Conservation (phyloP, 64 coral and sea anemone species). For the Platygyra sinensis region DNA sequence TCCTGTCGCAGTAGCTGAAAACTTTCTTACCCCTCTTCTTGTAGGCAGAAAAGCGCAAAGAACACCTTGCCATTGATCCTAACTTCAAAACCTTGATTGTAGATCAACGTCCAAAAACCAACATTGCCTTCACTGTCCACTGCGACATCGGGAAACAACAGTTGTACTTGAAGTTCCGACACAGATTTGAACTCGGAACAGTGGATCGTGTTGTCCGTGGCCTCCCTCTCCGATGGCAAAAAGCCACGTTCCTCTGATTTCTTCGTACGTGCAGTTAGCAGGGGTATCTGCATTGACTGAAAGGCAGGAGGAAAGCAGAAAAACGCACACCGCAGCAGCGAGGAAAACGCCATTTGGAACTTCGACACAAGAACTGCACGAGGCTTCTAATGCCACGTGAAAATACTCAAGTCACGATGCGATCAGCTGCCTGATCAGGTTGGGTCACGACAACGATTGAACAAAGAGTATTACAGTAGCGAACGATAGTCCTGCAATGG, state of each 20-base stretch:
- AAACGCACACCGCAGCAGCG: not conserved
- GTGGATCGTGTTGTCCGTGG: conserved; percentile 64
- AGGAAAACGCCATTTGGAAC: not conserved
- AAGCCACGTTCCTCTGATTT: conserved; percentile 67
- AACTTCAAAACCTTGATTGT: conserved; percentile 89
- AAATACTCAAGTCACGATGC: too few species aligned
- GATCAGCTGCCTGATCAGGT: too few species aligned
- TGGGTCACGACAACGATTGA: too few species aligned
- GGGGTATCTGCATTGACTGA: conserved; percentile 56
- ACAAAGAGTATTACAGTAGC: too few species aligned
- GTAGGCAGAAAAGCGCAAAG: conserved; percentile 77
- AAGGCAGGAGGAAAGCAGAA: not conserved
- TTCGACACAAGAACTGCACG: too few species aligned
- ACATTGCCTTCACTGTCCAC: conserved; percentile 45
- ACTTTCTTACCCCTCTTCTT: conserved; percentile 34
- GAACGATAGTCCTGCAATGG: too few species aligned
- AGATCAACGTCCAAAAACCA: conserved; percentile 89
- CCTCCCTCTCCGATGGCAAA: conserved; percentile 72
- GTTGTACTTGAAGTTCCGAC: conserved; percentile 37
- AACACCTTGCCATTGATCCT: conserved; percentile 61
- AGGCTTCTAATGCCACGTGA: too few species aligned
- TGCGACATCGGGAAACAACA: conserved; percentile 75
- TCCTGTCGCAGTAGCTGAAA: conserved; percentile 66
- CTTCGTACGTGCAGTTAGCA: conserved; percentile 82
- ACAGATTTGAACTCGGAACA: conserved; percentile 57